A percentile compares a stretch with the other conserved stretches of the same genome.
These are phyloP conservation scores for Pangasius macronema DNA, from an alignment of 2,797 vertebrate genomes.

Conservation along the genomic window DNA sequence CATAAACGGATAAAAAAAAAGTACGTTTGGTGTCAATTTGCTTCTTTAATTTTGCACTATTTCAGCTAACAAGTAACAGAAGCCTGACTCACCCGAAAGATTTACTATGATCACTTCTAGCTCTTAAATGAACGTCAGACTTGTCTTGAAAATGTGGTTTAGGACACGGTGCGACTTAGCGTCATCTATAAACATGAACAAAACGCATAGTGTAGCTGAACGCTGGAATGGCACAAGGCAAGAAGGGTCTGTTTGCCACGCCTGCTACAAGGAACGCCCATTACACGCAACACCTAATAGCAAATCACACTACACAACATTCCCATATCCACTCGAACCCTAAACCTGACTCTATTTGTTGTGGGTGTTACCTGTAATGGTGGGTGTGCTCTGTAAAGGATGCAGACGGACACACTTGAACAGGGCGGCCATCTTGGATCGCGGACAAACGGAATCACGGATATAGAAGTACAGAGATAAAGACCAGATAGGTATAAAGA, in stretches of 20 bases:
- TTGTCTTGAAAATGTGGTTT: background rate
- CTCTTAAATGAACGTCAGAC: background rate
- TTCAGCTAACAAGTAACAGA: background rate
- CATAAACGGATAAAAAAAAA: background rate
- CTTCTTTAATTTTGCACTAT: background rate
- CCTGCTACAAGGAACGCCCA: too few relatives aligned
- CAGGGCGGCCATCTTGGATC: background rate
- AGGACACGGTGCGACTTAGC: background rate
- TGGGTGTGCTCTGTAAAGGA: too few relatives aligned
- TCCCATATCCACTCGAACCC: too few relatives aligned
- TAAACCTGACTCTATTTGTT: too few relatives aligned
- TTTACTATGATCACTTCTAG: background rate
- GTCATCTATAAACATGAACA: background rate
- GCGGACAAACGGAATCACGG: background rate
- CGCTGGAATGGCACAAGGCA: background rate
- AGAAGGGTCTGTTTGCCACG: too few relatives aligned
- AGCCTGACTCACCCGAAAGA: background rate
- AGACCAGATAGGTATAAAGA: background rate
- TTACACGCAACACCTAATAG: too few relatives aligned
- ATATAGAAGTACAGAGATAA: background rate
- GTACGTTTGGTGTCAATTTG: background rate
- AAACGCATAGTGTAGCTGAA: background rate
- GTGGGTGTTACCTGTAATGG: too few relatives aligned
- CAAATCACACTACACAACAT: too few relatives aligned
- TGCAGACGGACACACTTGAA: too few relatives aligned